Base-by-base conservation (phyloP, 2,888 invertebrate genomes). In the Oxyteleia sp. region DNA sequence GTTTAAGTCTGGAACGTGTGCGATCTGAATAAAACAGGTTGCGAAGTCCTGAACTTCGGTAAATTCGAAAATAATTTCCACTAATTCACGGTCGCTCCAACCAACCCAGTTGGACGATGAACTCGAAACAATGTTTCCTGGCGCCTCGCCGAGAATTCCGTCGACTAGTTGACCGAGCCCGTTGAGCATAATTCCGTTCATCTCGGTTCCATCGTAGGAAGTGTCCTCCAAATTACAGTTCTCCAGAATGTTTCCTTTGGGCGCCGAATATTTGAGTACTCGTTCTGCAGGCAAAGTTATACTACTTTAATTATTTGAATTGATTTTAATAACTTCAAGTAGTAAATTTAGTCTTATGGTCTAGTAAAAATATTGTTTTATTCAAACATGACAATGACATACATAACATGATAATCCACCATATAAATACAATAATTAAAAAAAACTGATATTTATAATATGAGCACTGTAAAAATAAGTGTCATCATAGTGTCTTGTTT, bases 111-210 rank as follows among this genome's bases (percentile, higher is more conserved):
- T 91, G 7, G 87, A 91, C 20, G 87, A 90, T 13, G 87, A 85
- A 59, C 82, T 90, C 94, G 94, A 76, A 16, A 90, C 84, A 59
- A 88, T 49, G 43, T 85, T 87, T 81, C 91, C 90, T 15, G 87
- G 87, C 86, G 95, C 95, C 29, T 96, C 96, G 11, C 96, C 96
- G 68, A 95, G 94, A 49, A 96, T 93, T 0, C 97, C 97, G 92
- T 98, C 97, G 4, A 96, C 95, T 87, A 98, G 94, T 93, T 98
- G 97, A 13, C 98, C 98, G 7, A 98, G 94, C 2, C 98, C 98
- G 45, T 95, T 95, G 59, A 94, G 93, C 93, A 96, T 94, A 63
- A 94, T 93, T 7, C 94, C 94, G 0, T 94, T 94, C 26, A 94
- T 89, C 69, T 91, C 88, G 51, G 94, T 92, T 0, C 97, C 97